Conservation (phyloP, 2,888 invertebrate species). For the Cremastobaeus sp. region DNA sequence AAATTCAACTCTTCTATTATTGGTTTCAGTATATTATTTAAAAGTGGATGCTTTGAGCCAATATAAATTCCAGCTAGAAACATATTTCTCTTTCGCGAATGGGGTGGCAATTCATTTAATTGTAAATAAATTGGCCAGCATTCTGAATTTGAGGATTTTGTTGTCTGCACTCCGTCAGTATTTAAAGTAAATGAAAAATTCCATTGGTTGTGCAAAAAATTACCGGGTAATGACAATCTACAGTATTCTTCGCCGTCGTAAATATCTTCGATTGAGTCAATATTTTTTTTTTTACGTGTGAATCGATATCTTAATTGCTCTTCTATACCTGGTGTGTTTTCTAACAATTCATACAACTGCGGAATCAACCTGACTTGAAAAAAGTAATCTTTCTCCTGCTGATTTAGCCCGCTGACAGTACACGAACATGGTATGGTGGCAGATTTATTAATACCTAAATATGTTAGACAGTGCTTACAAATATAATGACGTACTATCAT, state of each 20-base stretch:
- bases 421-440: not conserved
- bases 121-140: constrained; percentile 51
- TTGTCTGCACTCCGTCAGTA: constrained; percentile 37
- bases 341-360: constrained; percentile 3
- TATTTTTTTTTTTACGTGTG: constrained; percentile 3
- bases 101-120: constrained; percentile 58
- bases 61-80: constrained; percentile 41
- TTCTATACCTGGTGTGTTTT: not conserved
- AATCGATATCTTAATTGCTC: constrained; percentile 1
- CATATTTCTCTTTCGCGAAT: constrained; percentile 43
- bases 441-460: not conserved
- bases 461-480: constrained; percentile 4
- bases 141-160: constrained; percentile 29
- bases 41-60: constrained; percentile 30
- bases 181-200: constrained; percentile 47
- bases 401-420: constrained; percentile 2
- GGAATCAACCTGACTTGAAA: constrained; percentile 1
- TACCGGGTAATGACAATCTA: constrained; percentile 9
- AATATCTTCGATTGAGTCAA: constrained; percentile 36
- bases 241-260: constrained; percentile 51
- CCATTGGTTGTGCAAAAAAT: constrained; percentile 22
- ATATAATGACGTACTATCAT: constrained; percentile 11
- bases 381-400: constrained; percentile 5
- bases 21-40: constrained; percentile 2
- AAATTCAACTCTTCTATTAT: constrained; percentile 2